These are phyloP conservation scores for Acleris sparsana DNA, from an alignment of 2,888 invertebrate species.

Conservation along the genomic window DNA sequence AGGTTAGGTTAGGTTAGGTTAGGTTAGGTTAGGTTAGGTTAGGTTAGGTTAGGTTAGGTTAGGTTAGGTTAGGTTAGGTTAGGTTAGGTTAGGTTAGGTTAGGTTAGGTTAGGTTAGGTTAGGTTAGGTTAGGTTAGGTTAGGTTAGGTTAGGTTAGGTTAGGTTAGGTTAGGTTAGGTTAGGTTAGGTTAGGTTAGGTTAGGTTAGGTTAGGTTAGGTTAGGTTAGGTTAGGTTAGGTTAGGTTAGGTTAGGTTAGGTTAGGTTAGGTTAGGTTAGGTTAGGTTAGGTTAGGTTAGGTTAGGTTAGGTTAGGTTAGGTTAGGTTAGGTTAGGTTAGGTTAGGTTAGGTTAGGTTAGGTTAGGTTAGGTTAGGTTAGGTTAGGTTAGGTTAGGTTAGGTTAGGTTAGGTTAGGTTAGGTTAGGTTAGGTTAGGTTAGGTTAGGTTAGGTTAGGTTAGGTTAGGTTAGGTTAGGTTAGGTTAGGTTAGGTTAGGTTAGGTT, in stretches of 20 bases:
- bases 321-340: constrained; percentile 22
- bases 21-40: background rate
- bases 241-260: constrained; percentile 14
- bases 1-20: background rate
- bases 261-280: too few relatives aligned
- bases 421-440: constrained; percentile 22
- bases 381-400: constrained; percentile 22
- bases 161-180: too few relatives aligned
- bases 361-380: constrained; percentile 22
- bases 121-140: constrained; percentile 9
- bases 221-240: constrained; percentile 11
- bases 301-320: constrained; percentile 21
- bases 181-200: too few relatives aligned
- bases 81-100: background rate
- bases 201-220: too few relatives aligned
- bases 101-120: too few relatives aligned
- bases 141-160: too few relatives aligned
- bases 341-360: constrained; percentile 22
- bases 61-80: background rate
- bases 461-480: constrained; percentile 22
- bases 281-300: constrained; percentile 22
- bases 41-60: background rate
- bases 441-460: constrained; percentile 22
- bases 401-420: constrained; percentile 22
- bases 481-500: constrained; percentile 21